phyloP scores from a whole-genome alignment of 2,797 vertebrate genomes.

The Petrocephalus schoutedeni region DNA sequence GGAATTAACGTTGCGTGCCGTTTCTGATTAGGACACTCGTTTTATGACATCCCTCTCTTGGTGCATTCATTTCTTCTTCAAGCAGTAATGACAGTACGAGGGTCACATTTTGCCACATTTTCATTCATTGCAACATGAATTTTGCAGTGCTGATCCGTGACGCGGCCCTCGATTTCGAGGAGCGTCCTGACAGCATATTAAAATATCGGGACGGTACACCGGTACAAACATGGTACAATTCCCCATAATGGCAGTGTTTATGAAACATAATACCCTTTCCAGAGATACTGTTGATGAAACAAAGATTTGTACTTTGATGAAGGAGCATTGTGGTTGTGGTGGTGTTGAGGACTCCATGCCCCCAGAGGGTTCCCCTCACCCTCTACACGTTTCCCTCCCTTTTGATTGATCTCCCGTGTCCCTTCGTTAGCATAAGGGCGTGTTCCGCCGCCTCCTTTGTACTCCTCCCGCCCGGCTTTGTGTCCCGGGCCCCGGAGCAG shows the following conservation, averaged over 20 bases:
- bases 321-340: background rate
- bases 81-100: background rate
- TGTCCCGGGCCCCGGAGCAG: slow-evolving; percentile 33
- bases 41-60: slow-evolving; percentile 29
- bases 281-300: background rate
- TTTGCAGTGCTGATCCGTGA: background rate
- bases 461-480: slow-evolving; percentile 24
- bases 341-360: background rate
- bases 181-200: background rate
- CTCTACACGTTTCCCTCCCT: background rate
- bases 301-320: background rate
- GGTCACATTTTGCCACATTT: background rate
- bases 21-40: slow-evolving; percentile 43
- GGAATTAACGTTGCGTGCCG: slow-evolving; percentile 27
- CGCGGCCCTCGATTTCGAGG: background rate
- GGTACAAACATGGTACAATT: background rate
- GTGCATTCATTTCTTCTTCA: background rate
- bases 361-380: background rate
- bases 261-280: background rate
- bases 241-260: background rate
- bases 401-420: background rate
- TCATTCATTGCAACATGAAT: background rate
- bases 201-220: background rate
- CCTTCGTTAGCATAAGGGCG: background rate
- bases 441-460: slow-evolving; percentile 12